A percentile compares a stretch with the other conserved stretches of the same genome.
Conservation (phyloP, 2,888 invertebrate species). For the Standfussiana lucernea region DNA sequence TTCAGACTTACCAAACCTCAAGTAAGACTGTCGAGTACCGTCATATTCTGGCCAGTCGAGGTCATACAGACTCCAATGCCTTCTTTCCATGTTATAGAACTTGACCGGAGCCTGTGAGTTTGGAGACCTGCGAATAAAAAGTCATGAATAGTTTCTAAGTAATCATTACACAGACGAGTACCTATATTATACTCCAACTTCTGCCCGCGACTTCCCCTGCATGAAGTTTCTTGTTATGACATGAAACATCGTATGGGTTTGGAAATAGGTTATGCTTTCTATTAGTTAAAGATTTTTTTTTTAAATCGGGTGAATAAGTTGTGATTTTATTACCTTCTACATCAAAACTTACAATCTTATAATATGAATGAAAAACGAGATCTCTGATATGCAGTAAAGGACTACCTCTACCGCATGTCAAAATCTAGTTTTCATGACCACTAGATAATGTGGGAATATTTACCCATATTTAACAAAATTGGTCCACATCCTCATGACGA, state of each 20-base stretch:
- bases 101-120: slow-evolving; percentile 93
- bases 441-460: background rate
- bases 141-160: background rate
- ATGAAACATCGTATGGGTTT: background rate
- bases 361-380: too few species aligned
- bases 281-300: background rate
- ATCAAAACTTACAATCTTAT: too few species aligned
- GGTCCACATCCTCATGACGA: slow-evolving; percentile 96
- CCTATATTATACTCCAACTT: background rate
- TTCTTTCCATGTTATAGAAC: slow-evolving; percentile 91
- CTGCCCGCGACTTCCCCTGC: background rate
- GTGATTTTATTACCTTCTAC: too few species aligned
- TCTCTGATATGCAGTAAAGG: too few species aligned
- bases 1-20: slow-evolving; percentile 92
- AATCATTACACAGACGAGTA: background rate
- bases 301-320: background rate
- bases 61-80: slow-evolving; percentile 93
- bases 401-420: too few species aligned
- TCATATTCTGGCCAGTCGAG: slow-evolving; percentile 97
- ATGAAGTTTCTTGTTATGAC: background rate
- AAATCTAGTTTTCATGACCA: too few species aligned
- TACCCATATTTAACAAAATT: slow-evolving; percentile 97
- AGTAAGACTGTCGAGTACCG: slow-evolving; percentile 93
- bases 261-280: background rate
- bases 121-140: slow-evolving; percentile 91